These are phyloP conservation scores for Heliconius ismenius DNA, from an alignment of 2,888 invertebrate genomes.

Conservation along the genomic window DNA sequence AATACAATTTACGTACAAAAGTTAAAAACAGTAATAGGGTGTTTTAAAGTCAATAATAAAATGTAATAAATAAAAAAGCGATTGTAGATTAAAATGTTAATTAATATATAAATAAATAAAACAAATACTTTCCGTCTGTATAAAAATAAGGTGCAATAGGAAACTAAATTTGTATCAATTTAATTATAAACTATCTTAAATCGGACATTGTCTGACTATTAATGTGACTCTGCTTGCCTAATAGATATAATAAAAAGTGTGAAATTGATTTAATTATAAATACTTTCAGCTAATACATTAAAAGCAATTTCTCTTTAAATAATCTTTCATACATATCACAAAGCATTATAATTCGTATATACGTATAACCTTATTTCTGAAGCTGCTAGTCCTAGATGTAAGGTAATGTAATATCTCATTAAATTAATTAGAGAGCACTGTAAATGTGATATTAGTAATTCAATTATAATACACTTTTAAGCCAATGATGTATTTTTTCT, in stretches of 20 bases:
- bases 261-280: not conserved
- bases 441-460: conserved; percentile 79
- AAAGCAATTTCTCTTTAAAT: conserved; percentile 37
- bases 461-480: conserved; percentile 56
- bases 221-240: not conserved
- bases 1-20: conserved; percentile 8
- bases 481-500: conserved; percentile 25
- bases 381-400: conserved; percentile 77
- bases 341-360: conserved; percentile 63
- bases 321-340: conserved; percentile 70
- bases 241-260: not conserved
- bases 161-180: conserved; percentile 3
- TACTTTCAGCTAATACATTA: not conserved
- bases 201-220: not conserved
- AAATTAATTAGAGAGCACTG: conserved; percentile 65
- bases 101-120: conserved; percentile 1
- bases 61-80: not conserved
- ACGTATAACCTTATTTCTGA: conserved; percentile 62
- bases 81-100: conserved; percentile 4
- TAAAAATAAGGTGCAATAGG: conserved; percentile 16
- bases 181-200: not conserved
- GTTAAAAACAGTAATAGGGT: not conserved
- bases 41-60: conserved; percentile 10
- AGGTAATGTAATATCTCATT: conserved; percentile 54
- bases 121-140: conserved; percentile 12